phyloP scores from a whole-genome alignment of 2,888 invertebrate genomes.

The Eurois occulta region DNA sequence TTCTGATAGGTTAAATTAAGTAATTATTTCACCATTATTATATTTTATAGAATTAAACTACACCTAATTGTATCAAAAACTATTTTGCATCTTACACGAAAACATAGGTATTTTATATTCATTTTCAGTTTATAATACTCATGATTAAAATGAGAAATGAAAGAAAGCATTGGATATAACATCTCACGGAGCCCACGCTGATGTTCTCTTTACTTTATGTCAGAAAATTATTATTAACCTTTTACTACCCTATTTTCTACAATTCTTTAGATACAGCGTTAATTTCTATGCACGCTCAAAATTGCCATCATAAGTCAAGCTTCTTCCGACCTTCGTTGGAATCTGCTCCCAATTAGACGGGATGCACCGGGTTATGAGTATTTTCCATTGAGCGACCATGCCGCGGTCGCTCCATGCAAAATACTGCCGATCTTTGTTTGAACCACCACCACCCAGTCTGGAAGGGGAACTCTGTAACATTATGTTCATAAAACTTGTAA shows the following conservation, averaged over 20 bases:
- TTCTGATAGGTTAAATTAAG: slow-evolving; percentile 86
- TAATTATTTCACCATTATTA: slow-evolving; percentile 89
- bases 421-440: neutral
- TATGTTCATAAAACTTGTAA: slow-evolving; percentile 5
- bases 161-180: neutral
- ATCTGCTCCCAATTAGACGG: neutral
- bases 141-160: neutral
- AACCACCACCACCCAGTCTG: too few species aligned
- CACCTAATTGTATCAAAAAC: slow-evolving; percentile 91
- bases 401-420: neutral
- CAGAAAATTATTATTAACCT: neutral
- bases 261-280: neutral
- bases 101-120: too few species aligned
- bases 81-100: slow-evolving; percentile 92
- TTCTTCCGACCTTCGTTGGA: neutral
- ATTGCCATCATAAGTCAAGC: neutral
- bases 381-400: slow-evolving; percentile 7
- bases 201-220: neutral
- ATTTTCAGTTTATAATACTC: slow-evolving; percentile 65
- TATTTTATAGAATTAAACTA: slow-evolving; percentile 91
- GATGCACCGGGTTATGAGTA: neutral
- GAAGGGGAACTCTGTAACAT: neutral
- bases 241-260: neutral
- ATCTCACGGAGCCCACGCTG: neutral
- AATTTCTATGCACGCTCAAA: neutral